A percentile compares a stretch with the other conserved stretches of the same genome.
Evolutionary conservation across 2,797 vertebrate genomes (phyloP).

Genomic region (Lepus townsendii): DNA sequence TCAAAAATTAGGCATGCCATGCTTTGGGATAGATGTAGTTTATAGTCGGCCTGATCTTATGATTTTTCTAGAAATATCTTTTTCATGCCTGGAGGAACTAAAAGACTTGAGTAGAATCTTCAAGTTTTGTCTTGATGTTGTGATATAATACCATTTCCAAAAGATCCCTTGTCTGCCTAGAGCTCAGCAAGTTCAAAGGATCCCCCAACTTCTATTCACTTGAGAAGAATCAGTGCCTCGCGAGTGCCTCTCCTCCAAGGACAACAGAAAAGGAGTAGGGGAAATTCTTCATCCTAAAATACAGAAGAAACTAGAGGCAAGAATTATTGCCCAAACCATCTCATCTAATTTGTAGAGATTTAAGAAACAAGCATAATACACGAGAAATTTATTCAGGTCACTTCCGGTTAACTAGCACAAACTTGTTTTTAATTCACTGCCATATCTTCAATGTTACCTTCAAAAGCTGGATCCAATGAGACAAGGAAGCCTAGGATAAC

Average conservation of each 20-base stretch:
- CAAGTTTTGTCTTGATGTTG: background rate
- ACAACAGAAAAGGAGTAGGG: background rate
- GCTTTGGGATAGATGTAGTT: background rate
- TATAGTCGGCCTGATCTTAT: background rate
- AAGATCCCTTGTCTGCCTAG: background rate
- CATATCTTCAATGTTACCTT: conserved; percentile 15
- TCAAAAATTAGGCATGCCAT: background rate
- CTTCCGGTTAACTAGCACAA: background rate
- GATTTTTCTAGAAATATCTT: background rate
- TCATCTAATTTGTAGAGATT: conserved; percentile 8
- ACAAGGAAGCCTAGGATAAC: background rate
- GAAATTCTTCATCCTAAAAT: background rate
- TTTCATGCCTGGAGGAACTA: background rate
- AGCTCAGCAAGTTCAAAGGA: background rate
- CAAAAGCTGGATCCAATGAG: background rate
- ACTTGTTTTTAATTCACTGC: background rate
- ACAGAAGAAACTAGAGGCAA: background rate
- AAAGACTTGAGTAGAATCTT: background rate
- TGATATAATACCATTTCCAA: background rate
- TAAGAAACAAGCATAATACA: background rate
- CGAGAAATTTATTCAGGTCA: background rate
- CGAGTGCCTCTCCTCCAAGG: background rate
- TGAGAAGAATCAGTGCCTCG: background rate
- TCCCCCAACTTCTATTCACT: background rate
- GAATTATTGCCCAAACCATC: background rate